Conservation (phyloP, 2,888 invertebrate genomes). For the Piscicola geometra region DNA sequence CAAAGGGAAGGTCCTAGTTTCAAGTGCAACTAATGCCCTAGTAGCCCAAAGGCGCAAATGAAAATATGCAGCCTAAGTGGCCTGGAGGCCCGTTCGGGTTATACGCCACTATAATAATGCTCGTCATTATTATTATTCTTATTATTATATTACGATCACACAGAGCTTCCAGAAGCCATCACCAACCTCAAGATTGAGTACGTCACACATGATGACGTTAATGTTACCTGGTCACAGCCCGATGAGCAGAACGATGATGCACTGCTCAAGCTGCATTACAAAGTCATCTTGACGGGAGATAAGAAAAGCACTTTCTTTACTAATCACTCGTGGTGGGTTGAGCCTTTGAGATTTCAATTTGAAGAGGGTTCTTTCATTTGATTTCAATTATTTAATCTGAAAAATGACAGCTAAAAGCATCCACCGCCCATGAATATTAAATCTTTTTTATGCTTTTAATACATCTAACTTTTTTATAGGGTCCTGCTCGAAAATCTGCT, state of each 20-base stretch:
- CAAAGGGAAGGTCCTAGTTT: too few relatives aligned
- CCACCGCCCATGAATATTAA: too few relatives aligned
- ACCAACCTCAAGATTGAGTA: conserved; percentile 80
- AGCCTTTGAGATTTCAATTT: neutral
- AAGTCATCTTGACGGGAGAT: neutral
- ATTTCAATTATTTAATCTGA: neutral
- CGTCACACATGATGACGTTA: conserved; percentile 86
- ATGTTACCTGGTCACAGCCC: conserved; percentile 79
- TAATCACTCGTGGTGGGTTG: neutral
- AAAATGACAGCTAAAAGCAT: neutral
- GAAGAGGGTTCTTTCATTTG: neutral
- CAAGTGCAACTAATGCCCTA: too few relatives aligned
- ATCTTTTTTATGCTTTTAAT: too few relatives aligned
- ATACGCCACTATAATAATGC: too few relatives aligned
- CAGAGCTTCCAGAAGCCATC: conserved; percentile 79
- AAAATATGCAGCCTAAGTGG: too few relatives aligned
- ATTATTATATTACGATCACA: too few relatives aligned
- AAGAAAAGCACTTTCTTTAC: neutral
- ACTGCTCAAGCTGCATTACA: neutral
- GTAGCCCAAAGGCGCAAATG: too few relatives aligned
- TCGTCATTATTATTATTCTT: too few relatives aligned
- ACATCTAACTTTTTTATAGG: too few relatives aligned
- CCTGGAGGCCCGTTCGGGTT: too few relatives aligned
- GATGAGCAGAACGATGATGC: neutral
- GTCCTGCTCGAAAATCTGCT: neutral